Conservation (phyloP, 2,113 vertebrate genomes). For the Muntiacus muntjak region DNA sequence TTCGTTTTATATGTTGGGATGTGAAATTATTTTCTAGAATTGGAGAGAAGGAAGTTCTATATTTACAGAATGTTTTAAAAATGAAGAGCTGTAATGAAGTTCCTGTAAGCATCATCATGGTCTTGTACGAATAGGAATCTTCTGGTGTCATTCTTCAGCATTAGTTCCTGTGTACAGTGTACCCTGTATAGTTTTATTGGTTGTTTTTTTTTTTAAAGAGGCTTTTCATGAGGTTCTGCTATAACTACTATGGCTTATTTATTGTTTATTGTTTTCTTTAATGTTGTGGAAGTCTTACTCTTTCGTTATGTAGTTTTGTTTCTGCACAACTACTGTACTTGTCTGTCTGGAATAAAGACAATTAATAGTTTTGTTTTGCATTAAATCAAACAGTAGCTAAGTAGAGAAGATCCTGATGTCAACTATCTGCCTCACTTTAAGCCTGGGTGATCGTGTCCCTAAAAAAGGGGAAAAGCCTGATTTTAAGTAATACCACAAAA, state of each 20-base stretch:
- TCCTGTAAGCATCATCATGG: constrained; percentile 22
- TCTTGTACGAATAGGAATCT: constrained; percentile 29
- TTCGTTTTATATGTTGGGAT: constrained; percentile 53
- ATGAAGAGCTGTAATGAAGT: background rate
- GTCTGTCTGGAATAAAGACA: constrained; percentile 82
- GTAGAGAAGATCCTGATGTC: background rate
- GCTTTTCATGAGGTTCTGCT: constrained; percentile 63
- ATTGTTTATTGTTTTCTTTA: constrained; percentile 86
- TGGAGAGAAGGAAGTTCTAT: constrained; percentile 62
- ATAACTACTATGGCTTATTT: constrained; percentile 88
- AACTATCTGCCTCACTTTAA: background rate
- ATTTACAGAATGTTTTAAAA: constrained; percentile 64
- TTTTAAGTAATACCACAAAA: background rate
- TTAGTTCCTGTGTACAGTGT: constrained; percentile 37
- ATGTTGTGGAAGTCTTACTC: constrained; percentile 92
- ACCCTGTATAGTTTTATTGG: constrained; percentile 56
- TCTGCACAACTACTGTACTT: constrained; percentile 96
- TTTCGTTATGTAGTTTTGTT: constrained; percentile 89
- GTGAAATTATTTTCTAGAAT: constrained; percentile 65
- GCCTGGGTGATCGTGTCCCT: background rate
- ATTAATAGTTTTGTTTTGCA: constrained; percentile 70
- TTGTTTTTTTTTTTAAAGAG: constrained; percentile 57
- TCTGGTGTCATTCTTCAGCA: background rate
- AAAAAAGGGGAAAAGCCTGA: background rate
- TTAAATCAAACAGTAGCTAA: background rate